Conservation (phyloP, 1,140 invertebrate genomes). For the Drosophila equinoxialis region DNA sequence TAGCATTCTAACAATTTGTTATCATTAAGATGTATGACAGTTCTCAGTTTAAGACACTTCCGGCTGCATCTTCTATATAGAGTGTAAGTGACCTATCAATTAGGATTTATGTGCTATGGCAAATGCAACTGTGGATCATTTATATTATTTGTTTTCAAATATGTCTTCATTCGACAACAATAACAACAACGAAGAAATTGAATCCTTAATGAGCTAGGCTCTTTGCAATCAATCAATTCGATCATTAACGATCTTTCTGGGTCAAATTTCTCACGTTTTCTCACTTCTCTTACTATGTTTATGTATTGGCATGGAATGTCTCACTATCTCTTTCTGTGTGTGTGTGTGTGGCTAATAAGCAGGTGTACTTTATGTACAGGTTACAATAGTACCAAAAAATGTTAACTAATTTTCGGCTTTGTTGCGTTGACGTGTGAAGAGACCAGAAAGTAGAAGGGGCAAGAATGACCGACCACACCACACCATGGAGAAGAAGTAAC, state of each 20-base stretch:
- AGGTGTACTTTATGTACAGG: conserved; percentile 55
- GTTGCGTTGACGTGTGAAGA: conserved; percentile 77
- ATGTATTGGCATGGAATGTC: conserved; percentile 51
- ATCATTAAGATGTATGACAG: conserved; percentile 32
- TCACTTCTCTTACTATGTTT: not conserved
- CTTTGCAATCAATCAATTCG: conserved; percentile 20
- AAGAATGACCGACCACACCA: conserved; percentile 3
- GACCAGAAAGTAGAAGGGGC: conserved; percentile 17
- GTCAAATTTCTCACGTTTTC: conserved; percentile 39
- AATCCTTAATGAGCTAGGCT: conserved; percentile 13
- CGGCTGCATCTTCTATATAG: conserved; percentile 9
- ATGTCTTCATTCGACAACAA: conserved; percentile 33
- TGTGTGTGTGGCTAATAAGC: conserved; percentile 9
- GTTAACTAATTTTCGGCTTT: conserved; percentile 80
- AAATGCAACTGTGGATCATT: conserved; percentile 33
- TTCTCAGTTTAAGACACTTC: conserved; percentile 48
- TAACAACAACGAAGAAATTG: not conserved
- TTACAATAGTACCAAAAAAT: conserved; percentile 55
- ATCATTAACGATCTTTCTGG: conserved; percentile 42
- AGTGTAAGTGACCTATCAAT: conserved; percentile 51
- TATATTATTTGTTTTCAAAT: conserved; percentile 38
- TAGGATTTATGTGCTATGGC: conserved; percentile 62
- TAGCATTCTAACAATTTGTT: conserved; percentile 37
- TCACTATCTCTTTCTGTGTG: not conserved
- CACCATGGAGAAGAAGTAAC: not conserved